Evolutionary conservation across 2,113 vertebrate genomes (phyloP).

Genomic region (Crotalus helleri): DNA sequence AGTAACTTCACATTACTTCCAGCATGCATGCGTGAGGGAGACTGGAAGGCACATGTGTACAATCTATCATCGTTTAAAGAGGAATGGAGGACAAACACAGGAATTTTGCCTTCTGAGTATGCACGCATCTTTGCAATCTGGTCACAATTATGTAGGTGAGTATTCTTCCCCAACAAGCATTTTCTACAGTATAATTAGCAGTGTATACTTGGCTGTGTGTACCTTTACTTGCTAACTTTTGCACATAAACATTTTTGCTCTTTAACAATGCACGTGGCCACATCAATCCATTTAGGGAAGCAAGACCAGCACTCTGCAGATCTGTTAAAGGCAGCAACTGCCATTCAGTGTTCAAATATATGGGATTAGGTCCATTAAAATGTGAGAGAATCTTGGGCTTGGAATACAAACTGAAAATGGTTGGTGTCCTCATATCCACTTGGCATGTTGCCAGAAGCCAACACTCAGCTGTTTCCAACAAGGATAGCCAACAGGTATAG

Average conservation of each 20-base stretch:
- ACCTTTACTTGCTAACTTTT: neutral
- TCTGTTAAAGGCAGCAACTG: neutral
- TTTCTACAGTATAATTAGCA: neutral
- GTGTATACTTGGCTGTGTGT: too few relatives aligned
- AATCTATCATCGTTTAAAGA: neutral
- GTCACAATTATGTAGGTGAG: neutral
- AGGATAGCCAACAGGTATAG: neutral
- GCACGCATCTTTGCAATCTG: neutral
- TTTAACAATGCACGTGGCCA: neutral
- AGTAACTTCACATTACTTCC: neutral
- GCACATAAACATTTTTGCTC: neutral
- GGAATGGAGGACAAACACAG: neutral
- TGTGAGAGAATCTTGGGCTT: neutral
- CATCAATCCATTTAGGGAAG: neutral
- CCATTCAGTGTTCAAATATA: neutral
- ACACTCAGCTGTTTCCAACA: neutral
- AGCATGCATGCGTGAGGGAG: neutral
- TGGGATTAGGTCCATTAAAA: neutral
- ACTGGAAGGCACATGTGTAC: neutral
- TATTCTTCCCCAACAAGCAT: neutral
- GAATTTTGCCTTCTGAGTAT: neutral
- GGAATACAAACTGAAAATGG: neutral
- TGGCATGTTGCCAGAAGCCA: neutral
- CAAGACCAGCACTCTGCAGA: neutral
- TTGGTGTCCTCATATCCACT: neutral